phyloP scores from a whole-genome alignment of 1,140 invertebrate species.

The Drosophila ananassae region DNA sequence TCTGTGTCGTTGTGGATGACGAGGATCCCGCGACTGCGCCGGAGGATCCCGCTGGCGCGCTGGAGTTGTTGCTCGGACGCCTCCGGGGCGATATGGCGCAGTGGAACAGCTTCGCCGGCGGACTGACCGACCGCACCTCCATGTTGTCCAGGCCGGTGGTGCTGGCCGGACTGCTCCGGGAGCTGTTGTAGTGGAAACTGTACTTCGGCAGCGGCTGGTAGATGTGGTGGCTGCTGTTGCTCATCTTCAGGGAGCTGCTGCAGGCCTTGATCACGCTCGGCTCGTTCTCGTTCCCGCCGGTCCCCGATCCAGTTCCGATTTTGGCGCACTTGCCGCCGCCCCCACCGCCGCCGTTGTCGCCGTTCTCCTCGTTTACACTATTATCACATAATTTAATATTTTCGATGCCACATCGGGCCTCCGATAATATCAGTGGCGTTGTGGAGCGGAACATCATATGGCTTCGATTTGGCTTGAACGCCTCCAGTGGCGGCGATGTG shows the following conservation, averaged over 20 bases:
- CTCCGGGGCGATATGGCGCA: slow-evolving; percentile 87
- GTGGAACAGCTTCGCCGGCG: slow-evolving; percentile 90
- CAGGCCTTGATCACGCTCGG: slow-evolving; percentile 74
- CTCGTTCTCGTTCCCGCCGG: slow-evolving; percentile 61
- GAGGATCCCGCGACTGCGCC: not conserved
- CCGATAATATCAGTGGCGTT: slow-evolving; percentile 84
- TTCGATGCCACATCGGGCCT: slow-evolving; percentile 84
- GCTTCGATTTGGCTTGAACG: slow-evolving; percentile 90
- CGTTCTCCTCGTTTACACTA: slow-evolving; percentile 84
- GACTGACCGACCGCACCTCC: slow-evolving; percentile 87
- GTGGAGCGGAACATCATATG: slow-evolving; percentile 84
- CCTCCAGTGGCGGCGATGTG: slow-evolving; percentile 94
- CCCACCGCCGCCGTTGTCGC: slow-evolving; percentile 34
- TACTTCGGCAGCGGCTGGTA: slow-evolving; percentile 83
- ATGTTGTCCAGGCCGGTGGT: slow-evolving; percentile 82
- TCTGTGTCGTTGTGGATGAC: slow-evolving; percentile 37
- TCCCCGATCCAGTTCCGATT: slow-evolving; percentile 19
- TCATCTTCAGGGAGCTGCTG: slow-evolving; percentile 78
- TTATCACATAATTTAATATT: slow-evolving; percentile 85
- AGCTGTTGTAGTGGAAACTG: slow-evolving; percentile 82
- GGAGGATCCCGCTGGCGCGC: slow-evolving; percentile 2
- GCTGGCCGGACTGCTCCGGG: slow-evolving; percentile 77
- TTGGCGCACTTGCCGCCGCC: slow-evolving; percentile 54
- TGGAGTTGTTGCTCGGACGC: slow-evolving; percentile 85
- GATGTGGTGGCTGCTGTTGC: slow-evolving; percentile 82